phyloP scores from a whole-genome alignment of 2,113 vertebrate species.

The Macroglossus sobrinus region DNA sequence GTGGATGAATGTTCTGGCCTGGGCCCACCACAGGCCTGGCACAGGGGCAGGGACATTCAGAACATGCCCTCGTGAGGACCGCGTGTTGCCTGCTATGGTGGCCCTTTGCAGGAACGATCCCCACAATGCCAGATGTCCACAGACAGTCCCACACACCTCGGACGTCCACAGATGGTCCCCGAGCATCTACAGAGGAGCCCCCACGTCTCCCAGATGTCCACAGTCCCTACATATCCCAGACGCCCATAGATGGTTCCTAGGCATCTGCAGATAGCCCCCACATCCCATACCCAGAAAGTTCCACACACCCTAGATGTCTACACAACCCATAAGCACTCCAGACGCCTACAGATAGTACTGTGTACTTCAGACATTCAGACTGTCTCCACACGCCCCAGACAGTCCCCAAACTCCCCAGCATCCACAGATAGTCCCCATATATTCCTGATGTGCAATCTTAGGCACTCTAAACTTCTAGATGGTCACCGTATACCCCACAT shows the following conservation, averaged over 20 bases:
- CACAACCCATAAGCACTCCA: background rate
- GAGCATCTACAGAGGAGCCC: too few species aligned
- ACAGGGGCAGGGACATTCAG: background rate
- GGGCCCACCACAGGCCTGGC: background rate
- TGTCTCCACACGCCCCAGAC: too few species aligned
- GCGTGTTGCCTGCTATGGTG: background rate
- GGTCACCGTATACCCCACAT: background rate
- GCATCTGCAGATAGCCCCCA: background rate
- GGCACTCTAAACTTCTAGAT: background rate
- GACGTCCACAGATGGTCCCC: background rate
- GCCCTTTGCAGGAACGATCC: background rate
- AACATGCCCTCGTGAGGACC: background rate
- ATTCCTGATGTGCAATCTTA: background rate
- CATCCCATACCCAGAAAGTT: background rate
- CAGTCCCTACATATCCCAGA: background rate
- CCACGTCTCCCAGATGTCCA: too few species aligned
- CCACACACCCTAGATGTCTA: background rate
- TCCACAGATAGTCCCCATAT: background rate
- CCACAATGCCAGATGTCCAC: background rate
- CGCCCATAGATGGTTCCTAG: background rate
- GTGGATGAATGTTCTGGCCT: rapidly evolving
- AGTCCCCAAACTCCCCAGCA: background rate
- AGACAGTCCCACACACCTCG: background rate
- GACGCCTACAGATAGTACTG: background rate
- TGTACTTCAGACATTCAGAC: background rate